Conservation (phyloP, 2,888 invertebrate genomes). For the Andrena fulva region DNA sequence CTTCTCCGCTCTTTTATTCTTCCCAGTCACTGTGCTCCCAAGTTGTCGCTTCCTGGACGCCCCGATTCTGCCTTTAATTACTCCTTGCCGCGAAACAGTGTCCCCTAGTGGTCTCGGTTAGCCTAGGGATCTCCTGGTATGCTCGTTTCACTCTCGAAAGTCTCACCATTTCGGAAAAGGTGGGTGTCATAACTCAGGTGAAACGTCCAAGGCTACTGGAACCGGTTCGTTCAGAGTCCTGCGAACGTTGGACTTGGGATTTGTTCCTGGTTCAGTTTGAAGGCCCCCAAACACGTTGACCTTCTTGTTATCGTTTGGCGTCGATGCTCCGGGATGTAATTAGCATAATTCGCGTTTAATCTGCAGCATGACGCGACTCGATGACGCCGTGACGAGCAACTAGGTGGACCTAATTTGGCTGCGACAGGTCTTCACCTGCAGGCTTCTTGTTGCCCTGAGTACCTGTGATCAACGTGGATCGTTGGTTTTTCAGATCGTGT, state of each 20-base stretch:
- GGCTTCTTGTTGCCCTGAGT: not conserved
- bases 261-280: not conserved
- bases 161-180: not conserved
- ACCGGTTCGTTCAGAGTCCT: slow-evolving; percentile 15
- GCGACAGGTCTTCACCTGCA: not conserved
- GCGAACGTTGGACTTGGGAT: not conserved
- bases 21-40: not conserved
- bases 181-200: not conserved
- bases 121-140: not conserved
- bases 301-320: not conserved
- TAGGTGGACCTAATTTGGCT: not conserved
- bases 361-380: not conserved
- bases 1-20: not conserved
- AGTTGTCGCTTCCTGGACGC: too few relatives aligned
- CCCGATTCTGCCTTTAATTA: slow-evolving; percentile 4
- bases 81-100: not conserved
- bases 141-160: not conserved
- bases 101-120: not conserved
- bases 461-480: not conserved
- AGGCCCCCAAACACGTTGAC: not conserved
- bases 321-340: not conserved
- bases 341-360: slow-evolving; percentile 9
- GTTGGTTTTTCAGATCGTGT: too few relatives aligned
- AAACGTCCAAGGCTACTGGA: slow-evolving; percentile 2
- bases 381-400: too few relatives aligned